A percentile compares a stretch with the other conserved stretches of the same genome.
Conservation (phyloP, 2,888 invertebrate species). For the Hipparchia semele region DNA sequence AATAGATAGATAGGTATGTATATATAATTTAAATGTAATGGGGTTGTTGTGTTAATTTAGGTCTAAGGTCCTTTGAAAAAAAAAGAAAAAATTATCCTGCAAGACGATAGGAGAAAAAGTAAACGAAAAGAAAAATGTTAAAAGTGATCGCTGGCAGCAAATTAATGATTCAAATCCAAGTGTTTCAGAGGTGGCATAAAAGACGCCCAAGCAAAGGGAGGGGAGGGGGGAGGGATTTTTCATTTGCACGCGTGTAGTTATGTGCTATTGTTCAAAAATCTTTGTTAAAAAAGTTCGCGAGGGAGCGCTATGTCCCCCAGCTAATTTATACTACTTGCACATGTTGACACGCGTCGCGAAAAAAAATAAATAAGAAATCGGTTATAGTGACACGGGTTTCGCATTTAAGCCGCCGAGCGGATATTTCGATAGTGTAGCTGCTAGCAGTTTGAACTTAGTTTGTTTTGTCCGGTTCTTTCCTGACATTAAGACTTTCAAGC, state of each 20-base stretch:
- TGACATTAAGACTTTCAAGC: too few relatives aligned
- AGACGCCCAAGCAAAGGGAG: conserved; percentile 59
- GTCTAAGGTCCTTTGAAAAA: too few relatives aligned
- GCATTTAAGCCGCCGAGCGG: conserved; percentile 69
- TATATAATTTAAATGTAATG: too few relatives aligned
- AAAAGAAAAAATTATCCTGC: background rate
- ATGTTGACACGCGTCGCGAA: conserved; percentile 78
- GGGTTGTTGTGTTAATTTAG: too few relatives aligned
- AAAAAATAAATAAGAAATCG: conserved; percentile 70
- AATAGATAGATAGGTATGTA: too few relatives aligned
- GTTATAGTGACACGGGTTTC: conserved; percentile 72
- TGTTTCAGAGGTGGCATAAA: conserved; percentile 39
- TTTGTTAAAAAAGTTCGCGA: conserved; percentile 76
- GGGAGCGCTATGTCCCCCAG: conserved; percentile 75
- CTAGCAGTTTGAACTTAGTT: background rate
- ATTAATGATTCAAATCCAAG: conserved; percentile 47
- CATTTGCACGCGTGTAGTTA: conserved; percentile 77
- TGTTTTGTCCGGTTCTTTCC: background rate
- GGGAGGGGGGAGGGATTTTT: conserved; percentile 78
- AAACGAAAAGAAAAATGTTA: background rate
- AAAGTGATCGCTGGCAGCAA: conserved; percentile 2
- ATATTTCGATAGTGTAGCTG: conserved; percentile 23
- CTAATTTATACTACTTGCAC: conserved; percentile 80
- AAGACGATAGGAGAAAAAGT: background rate
- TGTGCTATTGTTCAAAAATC: conserved; percentile 75